Conservation (phyloP, 2,888 invertebrate genomes). For the Pasiphila rectangulata region DNA sequence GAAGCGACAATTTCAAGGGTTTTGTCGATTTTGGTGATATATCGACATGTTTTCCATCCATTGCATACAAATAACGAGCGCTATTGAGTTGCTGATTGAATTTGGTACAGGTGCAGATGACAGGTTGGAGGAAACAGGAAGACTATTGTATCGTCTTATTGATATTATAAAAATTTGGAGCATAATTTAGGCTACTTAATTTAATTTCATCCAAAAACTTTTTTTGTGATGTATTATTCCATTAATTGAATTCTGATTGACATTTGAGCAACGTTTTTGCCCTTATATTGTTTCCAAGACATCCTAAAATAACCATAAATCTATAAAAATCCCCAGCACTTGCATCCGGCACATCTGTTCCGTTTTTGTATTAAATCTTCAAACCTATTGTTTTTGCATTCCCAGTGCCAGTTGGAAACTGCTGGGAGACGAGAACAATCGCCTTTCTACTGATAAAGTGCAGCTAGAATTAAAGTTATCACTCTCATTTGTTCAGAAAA, state of each 20-base stretch:
- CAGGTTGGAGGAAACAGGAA: conserved; percentile 1
- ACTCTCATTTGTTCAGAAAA: conserved; percentile 8
- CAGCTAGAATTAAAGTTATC: conserved; percentile 10
- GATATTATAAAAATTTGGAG: neutral
- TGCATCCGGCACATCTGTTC: conserved; percentile 47
- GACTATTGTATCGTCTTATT: neutral
- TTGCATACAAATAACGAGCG: neutral
- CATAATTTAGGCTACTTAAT: neutral
- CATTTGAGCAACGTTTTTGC: too few species aligned
- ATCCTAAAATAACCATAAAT: neutral
- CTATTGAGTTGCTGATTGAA: neutral
- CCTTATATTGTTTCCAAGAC: too few species aligned
- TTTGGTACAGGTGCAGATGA: neutral
- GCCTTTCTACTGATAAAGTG: conserved; percentile 27
- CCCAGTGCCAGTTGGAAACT: conserved; percentile 25
- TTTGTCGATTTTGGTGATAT: conserved; percentile 2
- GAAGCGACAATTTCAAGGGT: neutral
- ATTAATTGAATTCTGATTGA: too few species aligned
- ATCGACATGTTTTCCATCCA: neutral
- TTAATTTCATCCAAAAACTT: neutral
- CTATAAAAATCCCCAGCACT: conserved; percentile 24
- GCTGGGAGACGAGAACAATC: conserved; percentile 28
- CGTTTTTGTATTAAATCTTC: conserved; percentile 27
- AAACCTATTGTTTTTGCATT: conserved; percentile 24
- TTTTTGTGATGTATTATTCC: too few species aligned